Percentiles rank a stretch among this genome's conserved stretches.
Evolutionary conservation across 2,888 invertebrate genomes (phyloP).

Genomic region (Stegophylla sp.): DNA sequence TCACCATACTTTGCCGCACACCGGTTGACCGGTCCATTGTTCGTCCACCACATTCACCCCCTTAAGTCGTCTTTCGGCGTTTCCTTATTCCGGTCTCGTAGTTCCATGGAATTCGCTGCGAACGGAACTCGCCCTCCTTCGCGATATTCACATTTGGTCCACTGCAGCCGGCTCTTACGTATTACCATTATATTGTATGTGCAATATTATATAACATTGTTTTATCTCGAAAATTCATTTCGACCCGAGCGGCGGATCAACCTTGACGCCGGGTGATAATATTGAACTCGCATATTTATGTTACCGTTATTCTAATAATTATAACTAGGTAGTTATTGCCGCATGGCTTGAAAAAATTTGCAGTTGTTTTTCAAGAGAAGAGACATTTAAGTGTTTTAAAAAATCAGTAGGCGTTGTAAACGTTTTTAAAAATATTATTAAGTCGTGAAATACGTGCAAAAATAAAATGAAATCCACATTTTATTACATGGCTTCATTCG

Average conservation of each 20-base stretch:
- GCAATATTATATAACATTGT: constrained; percentile 14
- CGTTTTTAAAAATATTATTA: too few relatives aligned
- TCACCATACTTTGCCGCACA: background rate
- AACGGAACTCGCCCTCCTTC: constrained; percentile 49
- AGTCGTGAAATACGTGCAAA: too few relatives aligned
- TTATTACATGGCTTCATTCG: too few relatives aligned
- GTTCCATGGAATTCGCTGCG: constrained; percentile 44
- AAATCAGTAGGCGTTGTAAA: too few relatives aligned
- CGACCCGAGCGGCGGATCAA: constrained; percentile 3
- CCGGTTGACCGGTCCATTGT: constrained; percentile 56
- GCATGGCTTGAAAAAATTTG: too few relatives aligned
- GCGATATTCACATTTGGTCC: background rate
- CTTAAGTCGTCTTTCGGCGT: constrained; percentile 58
- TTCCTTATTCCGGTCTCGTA: constrained; percentile 58
- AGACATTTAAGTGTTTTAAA: too few relatives aligned
- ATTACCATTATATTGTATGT: background rate
- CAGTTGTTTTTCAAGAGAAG: too few relatives aligned
- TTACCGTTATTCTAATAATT: too few relatives aligned
- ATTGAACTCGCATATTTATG: background rate
- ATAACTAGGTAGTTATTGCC: too few relatives aligned
- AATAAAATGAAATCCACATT: too few relatives aligned
- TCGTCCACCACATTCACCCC: constrained; percentile 20
- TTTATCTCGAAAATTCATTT: constrained; percentile 53
- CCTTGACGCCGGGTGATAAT: background rate
- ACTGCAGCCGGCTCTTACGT: constrained; percentile 23